Conservation (phyloP, 2,797 vertebrate genomes). For the Eurystomus glaucurus region DNA sequence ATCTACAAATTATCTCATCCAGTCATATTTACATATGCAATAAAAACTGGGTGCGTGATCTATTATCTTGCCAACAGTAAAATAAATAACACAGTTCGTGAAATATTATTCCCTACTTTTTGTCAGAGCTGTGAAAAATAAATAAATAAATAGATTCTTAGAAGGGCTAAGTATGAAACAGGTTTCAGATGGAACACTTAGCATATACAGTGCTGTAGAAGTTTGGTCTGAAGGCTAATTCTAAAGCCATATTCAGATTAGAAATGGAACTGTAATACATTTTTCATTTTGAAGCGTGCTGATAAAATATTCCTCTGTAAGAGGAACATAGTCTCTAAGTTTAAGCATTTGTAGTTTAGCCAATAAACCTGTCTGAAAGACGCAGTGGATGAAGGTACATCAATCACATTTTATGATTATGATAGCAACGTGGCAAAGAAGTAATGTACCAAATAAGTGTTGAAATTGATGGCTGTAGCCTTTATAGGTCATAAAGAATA, state of each 20-base stretch:
- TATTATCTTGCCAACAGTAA: slow-evolving; percentile 23
- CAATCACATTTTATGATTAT: slow-evolving; percentile 38
- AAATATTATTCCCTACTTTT: neutral
- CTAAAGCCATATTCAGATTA: neutral
- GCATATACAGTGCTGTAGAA: neutral
- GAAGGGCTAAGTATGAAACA: neutral
- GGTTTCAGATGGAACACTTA: neutral
- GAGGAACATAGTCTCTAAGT: neutral
- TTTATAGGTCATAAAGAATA: neutral
- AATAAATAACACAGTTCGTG: neutral
- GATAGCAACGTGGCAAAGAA: neutral
- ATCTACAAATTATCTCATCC: slow-evolving; percentile 37
- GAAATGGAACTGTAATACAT: neutral
- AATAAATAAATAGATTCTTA: neutral
- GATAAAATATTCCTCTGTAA: slow-evolving; percentile 16
- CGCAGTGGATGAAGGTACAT: slow-evolving; percentile 3
- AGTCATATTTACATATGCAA: slow-evolving; percentile 57
- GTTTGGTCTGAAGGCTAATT: neutral
- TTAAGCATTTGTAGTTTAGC: slow-evolving; percentile 3
- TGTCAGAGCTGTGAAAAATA: neutral
- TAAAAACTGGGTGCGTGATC: slow-evolving; percentile 49
- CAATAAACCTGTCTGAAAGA: slow-evolving; percentile 49
- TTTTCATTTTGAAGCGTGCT: slow-evolving; percentile 19
- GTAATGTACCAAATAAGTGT: slow-evolving; percentile 32
- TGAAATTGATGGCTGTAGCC: slow-evolving; percentile 15